Base-by-base conservation (phyloP, 2,113 vertebrate genomes). In the Epinephelus lanceolatus region DNA sequence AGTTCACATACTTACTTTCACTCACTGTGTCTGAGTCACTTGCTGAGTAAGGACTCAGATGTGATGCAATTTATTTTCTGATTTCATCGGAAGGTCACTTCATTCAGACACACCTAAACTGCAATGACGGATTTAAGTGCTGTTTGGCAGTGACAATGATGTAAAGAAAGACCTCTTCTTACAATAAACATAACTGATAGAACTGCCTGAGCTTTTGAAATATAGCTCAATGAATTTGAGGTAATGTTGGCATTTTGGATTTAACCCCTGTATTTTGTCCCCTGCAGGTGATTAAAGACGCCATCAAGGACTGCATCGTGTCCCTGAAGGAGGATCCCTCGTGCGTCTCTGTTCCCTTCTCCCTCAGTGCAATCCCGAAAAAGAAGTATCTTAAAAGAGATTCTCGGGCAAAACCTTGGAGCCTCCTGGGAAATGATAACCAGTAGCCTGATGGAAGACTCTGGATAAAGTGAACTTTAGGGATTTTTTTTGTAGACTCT, bases 251-350 rank as follows among this genome's bases (percentile, higher is more conserved):
- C 7, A 55, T 65, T 56, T 33, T 71, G 74, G 8, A 27, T 45
- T 57, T 12, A 56, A 74, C 60, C 19, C 9, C 19, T 60, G 17
- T 61, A 25, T 47, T 30, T 60, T 85, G 25, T 60, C 17, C 33
- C 56, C 53, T 77, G 33, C 83, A 99, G 98, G 96, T 96, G 81
- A 98, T 99, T 62, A 98, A 97, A 90, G 93, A 97, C 10, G 97
- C 97, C 14, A 96, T 99, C 60, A 84, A 96, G 52, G 97, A 98
- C 1, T 96, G 97, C 91, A 97, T 99, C 6, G 91, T 96, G 47
- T 95, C 96, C 78, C 93, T 96, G 87, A 97, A 96, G 84, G 95
- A 97, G 87, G 97, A 96, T 27, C 97, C 97, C 0, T 96, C 96
- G 1, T 92, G 95, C 65, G 94, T 91, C 80, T 95, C 96, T 0